These are phyloP conservation scores for Falco biarmicus DNA, from an alignment of 2,797 vertebrate species.

Conservation along the genomic window DNA sequence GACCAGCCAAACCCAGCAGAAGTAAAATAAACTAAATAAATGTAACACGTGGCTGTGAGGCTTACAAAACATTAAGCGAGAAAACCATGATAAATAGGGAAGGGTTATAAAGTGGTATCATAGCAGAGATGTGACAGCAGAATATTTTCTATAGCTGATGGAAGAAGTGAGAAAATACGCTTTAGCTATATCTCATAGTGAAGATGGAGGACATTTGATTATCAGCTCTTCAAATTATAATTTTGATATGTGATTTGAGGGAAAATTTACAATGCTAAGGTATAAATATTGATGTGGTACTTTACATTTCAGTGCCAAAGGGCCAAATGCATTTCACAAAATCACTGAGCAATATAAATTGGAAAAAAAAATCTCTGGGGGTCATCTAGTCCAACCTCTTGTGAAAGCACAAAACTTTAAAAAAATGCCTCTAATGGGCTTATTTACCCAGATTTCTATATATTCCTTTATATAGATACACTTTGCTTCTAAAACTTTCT, in stretches of 20 bases:
- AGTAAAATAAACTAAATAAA: slow-evolving; percentile 7
- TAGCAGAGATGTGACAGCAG: slow-evolving; percentile 2
- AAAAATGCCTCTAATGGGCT: background rate
- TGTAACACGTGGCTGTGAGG: background rate
- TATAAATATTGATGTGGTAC: background rate
- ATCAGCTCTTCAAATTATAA: background rate
- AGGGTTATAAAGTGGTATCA: background rate
- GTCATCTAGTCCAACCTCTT: background rate
- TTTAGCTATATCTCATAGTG: background rate
- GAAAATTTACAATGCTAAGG: background rate
- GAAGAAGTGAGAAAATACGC: background rate
- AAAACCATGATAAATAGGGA: slow-evolving; percentile 9
- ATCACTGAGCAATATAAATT: slow-evolving; percentile 3
- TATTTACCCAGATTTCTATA: background rate
- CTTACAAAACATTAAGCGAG: background rate
- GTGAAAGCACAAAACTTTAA: background rate
- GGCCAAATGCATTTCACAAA: background rate
- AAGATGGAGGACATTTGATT: background rate
- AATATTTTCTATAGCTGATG: background rate
- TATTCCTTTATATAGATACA: background rate
- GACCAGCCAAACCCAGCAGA: background rate
- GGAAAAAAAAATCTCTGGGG: background rate
- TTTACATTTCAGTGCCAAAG: background rate
- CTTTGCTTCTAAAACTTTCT: slow-evolving; percentile 2
- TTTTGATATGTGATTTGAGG: slow-evolving; percentile 4